Evolutionary conservation across 1,140 invertebrate genomes (phyloP).

Genomic region (Rhynchophorus ferrugineus): DNA sequence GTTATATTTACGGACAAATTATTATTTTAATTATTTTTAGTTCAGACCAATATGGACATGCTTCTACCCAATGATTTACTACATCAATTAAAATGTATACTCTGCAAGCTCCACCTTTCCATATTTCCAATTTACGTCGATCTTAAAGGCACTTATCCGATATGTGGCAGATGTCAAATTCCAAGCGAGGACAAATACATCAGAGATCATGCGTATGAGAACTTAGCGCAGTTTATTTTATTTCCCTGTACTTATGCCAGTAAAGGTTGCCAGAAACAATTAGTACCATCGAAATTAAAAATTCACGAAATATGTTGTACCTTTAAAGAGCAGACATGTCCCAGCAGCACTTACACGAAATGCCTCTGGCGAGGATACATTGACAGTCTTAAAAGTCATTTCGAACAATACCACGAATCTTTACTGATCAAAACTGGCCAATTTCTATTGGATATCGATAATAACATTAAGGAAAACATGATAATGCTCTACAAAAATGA

Average conservation of each 20-base stretch:
- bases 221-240: conserved; percentile 17
- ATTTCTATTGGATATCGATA: conserved; percentile 26
- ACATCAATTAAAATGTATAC: conserved; percentile 13
- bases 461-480: conserved; percentile 22
- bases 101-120: conserved; percentile 19
- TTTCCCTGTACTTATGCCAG: conserved; percentile 24
- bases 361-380: conserved; percentile 24
- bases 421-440: conserved; percentile 14
- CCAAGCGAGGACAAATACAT: conserved; percentile 13
- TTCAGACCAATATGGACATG: no score
- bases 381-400: conserved; percentile 24
- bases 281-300: conserved; percentile 18
- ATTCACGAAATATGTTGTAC: conserved; percentile 22
- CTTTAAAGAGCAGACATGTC: conserved; percentile 20
- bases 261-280: conserved; percentile 19
- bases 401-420: conserved; percentile 15
- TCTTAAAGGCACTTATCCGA: conserved; percentile 5
- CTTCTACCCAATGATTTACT: no score
- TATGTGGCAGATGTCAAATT: conserved; percentile 23
- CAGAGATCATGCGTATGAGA: conserved; percentile 23
- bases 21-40: no score
- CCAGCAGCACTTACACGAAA: conserved; percentile 14
- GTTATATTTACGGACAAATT: no score
- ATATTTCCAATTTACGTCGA: conserved; percentile 23
- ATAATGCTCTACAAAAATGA: conserved; percentile 21